A percentile compares a stretch with the other conserved stretches of the same genome.
Evolutionary conservation across 2,797 vertebrate species (phyloP).

Genomic region (Phataginus tetradactyla): DNA sequence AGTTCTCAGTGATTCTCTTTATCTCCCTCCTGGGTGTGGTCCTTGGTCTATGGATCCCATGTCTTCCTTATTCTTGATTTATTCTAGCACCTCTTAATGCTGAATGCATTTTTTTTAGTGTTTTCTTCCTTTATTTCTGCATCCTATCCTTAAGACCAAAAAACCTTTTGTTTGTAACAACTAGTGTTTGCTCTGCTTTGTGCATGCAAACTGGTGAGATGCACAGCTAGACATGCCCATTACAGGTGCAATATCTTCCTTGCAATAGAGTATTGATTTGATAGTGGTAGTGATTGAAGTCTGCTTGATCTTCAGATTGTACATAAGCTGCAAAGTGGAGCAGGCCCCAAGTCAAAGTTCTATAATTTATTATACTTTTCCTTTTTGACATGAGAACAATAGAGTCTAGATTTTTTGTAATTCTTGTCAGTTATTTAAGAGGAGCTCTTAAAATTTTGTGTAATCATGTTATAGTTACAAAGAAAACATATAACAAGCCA

Average conservation of each 20-base stretch:
- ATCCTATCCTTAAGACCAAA: background rate
- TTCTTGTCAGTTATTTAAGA: background rate
- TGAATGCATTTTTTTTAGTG: background rate
- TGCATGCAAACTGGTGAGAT: background rate
- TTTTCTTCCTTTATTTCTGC: background rate
- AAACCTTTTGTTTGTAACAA: background rate
- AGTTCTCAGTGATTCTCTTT: background rate
- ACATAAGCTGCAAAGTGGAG: background rate
- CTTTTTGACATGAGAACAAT: background rate
- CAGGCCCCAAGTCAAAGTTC: background rate
- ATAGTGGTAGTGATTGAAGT: background rate
- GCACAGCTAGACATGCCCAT: background rate
- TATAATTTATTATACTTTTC: background rate
- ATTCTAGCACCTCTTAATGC: background rate
- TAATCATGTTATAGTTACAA: background rate
- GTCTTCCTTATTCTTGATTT: background rate
- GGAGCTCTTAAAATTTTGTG: background rate
- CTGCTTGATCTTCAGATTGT: background rate
- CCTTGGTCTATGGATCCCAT: background rate
- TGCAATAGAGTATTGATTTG: constrained; percentile 5
- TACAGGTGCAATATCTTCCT: background rate
- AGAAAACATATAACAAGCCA: background rate
- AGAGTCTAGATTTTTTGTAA: background rate
- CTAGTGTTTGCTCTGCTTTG: background rate
- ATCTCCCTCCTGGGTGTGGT: background rate